Conservation (phyloP, 2,888 invertebrate genomes). For the Luffia ferchaultella region DNA sequence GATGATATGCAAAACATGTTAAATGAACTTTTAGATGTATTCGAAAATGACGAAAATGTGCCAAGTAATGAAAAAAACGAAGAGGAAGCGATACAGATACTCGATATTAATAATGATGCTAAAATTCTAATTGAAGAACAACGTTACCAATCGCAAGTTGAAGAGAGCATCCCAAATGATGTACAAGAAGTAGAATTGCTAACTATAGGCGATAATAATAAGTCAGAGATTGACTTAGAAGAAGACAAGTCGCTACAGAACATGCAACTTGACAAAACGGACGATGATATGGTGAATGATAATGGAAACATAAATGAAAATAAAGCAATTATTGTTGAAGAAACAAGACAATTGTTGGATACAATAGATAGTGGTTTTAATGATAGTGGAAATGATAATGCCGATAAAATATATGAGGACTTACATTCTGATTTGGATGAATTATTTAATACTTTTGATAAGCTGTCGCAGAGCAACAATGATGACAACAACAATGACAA, state of each 20-base stretch:
- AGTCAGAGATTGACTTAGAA: not conserved
- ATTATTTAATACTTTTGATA: conserved; percentile 30
- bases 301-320: conserved; percentile 7
- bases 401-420: conserved; percentile 28
- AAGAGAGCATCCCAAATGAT: not conserved
- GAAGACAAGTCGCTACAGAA: not conserved
- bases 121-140: no score
- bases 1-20: conserved; percentile 11
- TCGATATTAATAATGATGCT: no score
- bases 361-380: not conserved
- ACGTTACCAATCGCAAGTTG: no score
- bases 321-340: conserved; percentile 14
- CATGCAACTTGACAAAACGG: not conserved
- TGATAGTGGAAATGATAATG: conserved; percentile 23
- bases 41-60: not conserved
- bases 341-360: conserved; percentile 14
- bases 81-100: no score
- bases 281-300: conserved; percentile 12
- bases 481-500: conserved; percentile 7
- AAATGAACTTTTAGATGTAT: conserved; percentile 1
- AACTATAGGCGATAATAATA: not conserved
- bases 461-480: conserved; percentile 18
- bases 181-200: conserved; percentile 7
- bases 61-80: conserved; percentile 5
- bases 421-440: conserved; percentile 33